A percentile compares a stretch with the other conserved stretches of the same genome.
Evolutionary conservation across 1,140 invertebrate species (phyloP).

Genomic region (Acromyrmex charruanus): DNA sequence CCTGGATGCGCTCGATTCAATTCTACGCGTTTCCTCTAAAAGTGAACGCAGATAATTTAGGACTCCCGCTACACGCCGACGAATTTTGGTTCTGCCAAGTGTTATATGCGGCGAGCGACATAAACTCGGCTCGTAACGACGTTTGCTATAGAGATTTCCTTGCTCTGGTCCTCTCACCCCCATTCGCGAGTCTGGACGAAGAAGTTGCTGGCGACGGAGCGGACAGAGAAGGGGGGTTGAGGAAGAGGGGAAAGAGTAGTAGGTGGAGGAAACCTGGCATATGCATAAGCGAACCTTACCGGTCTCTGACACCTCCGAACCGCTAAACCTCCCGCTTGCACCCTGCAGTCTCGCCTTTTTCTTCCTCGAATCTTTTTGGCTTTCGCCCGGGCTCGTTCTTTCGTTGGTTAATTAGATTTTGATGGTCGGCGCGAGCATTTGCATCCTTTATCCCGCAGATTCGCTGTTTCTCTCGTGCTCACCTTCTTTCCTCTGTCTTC

Average conservation of each 20-base stretch:
- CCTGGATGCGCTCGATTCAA: slow-evolving; percentile 34
- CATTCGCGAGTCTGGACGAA: slow-evolving; percentile 62
- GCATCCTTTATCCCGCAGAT: slow-evolving; percentile 82
- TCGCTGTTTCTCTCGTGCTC: slow-evolving; percentile 71
- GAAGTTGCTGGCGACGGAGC: slow-evolving; percentile 60
- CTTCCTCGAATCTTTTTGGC: slow-evolving; percentile 70
- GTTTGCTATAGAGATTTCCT: slow-evolving; percentile 78
- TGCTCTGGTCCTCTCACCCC: slow-evolving; percentile 71
- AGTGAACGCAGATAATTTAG: slow-evolving; percentile 66
- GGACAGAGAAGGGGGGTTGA: neutral
- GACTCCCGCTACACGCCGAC: slow-evolving; percentile 68
- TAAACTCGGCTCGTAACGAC: slow-evolving; percentile 80
- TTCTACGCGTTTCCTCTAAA: slow-evolving; percentile 51
- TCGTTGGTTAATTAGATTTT: slow-evolving; percentile 85
- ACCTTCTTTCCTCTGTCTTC: slow-evolving; percentile 32
- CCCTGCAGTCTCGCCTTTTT: slow-evolving; percentile 67
- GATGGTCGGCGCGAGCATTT: slow-evolving; percentile 84
- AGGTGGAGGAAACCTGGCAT: slow-evolving; percentile 73
- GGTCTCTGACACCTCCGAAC: slow-evolving; percentile 81
- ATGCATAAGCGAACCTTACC: slow-evolving; percentile 81
- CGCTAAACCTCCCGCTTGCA: slow-evolving; percentile 75
- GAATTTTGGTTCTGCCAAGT: slow-evolving; percentile 71
- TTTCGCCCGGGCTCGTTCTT: slow-evolving; percentile 79
- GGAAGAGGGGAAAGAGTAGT: slow-evolving; percentile 50
- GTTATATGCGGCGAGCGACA: slow-evolving; percentile 80